Evolutionary conservation across 2,888 invertebrate genomes (phyloP), one percentile per base, ranked within the genome.

Genomic region (Halocaridina rubra): DNA sequence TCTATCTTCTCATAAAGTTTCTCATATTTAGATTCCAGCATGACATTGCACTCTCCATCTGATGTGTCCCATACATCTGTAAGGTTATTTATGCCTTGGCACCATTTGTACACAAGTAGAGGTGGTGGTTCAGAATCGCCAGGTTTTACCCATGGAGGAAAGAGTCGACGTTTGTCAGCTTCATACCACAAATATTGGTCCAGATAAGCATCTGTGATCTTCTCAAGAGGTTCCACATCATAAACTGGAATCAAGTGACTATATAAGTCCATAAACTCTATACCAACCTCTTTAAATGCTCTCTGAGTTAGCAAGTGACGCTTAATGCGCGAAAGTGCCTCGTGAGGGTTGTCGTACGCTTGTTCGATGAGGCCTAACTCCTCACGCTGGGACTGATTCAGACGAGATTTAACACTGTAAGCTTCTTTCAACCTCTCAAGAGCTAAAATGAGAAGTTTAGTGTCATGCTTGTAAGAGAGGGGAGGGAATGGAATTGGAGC

Each of bases 1-100:
- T 99, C 99, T 89, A 99, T 99, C 92, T 99, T 99, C 91, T 99
- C 99, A 90, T 99, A 99, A n/a, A 99, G 93, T 90, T 99, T 99
- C 91, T 99, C 99, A 91, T 98, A 98, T 82, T 96, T 95, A 0
- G 99, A 97, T 92, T 99, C 99, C 39, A 99, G 92, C 82, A 99
- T 93, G 0, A 99, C 99, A 91, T 99, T 98, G 91, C 99, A 99
- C 91, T 99, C 99, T 8, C 99, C 99, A 92, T 99, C 99, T 64
- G 95, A 94, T 0, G 98, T 98, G 90, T 99, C 99, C 99, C 99
- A 99, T 5, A 99, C 98, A 90, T 99, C 98, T 92, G 97, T 87
- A 8, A 97, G 91, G 91, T 99, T 99, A 92, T 98, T 99, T 86
- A 99, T 97, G 72, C 96, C 98, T 93, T 99, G 99, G 91, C 99